Evolutionary conservation across 64 coral and sea anemone species (phyloP).

Genomic region (Pocillopora damicornis): DNA sequence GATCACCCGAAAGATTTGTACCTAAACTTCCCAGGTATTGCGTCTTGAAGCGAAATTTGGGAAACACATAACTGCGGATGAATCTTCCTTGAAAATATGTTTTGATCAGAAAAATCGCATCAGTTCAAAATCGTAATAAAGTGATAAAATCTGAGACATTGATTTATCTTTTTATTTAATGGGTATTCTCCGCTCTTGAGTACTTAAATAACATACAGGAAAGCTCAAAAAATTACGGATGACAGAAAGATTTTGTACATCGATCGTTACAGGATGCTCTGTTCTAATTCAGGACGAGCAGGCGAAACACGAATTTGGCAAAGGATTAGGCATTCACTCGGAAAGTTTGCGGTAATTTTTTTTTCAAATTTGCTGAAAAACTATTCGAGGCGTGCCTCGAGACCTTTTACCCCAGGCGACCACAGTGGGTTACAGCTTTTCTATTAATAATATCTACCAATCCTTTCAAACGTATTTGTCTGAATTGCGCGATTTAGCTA

Average conservation of each 20-base stretch:
- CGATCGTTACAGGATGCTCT: not conserved
- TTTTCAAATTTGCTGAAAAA: conserved; percentile 7
- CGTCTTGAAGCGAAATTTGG: too few relatives aligned
- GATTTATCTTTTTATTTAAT: not conserved
- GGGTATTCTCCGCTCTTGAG: conserved; percentile 8
- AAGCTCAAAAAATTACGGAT: not conserved
- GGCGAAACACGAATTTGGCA: not conserved
- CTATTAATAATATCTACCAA: conserved; percentile 21
- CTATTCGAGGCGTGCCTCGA: conserved; percentile 19
- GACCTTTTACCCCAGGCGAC: not conserved
- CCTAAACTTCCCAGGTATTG: not conserved
- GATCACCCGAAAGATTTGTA: not conserved
- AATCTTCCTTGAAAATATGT: not conserved
- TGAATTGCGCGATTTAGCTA: conserved; percentile 35
- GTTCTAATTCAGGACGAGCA: not conserved
- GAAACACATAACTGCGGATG: not conserved
- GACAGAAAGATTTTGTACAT: not conserved
- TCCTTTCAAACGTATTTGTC: conserved; percentile 38
- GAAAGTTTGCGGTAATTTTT: not conserved
- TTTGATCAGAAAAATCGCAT: not conserved
- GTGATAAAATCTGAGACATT: not conserved
- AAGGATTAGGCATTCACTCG: not conserved
- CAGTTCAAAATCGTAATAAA: conserved; percentile 16
- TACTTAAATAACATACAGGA: conserved; percentile 8
- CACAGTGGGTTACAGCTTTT: not conserved